Evolutionary conservation across 1,140 invertebrate species (phyloP), one percentile per base, ranked within the genome.

Genomic region (Lycorma delicatula): DNA sequence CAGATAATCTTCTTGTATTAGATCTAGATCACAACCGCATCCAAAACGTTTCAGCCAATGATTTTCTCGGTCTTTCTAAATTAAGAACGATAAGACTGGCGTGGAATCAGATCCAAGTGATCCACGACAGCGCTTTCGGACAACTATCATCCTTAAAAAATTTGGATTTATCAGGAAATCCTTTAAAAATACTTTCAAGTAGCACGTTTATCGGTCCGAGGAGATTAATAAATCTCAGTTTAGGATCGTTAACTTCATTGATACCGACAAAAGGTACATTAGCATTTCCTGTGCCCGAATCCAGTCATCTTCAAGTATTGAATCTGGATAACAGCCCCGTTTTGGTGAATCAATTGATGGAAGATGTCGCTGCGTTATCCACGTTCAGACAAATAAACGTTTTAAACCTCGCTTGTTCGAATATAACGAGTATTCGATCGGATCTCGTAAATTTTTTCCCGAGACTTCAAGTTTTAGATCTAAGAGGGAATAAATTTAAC

Each of bases 161-260:
- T 54, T 75, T 93, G 48, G 86, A 89, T 73, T 69, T 92, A 63
- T 90, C 88, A 4, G 77, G 83, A 66, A 90, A 91, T 73, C 85
- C 85, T 6, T 74, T 90, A 59, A 79, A 80, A 67, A 70, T 74
- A 54, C 72, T 90, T 38, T 75, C 81, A 1, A 77, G 79, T 23
- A 83, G 81, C 64, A 79, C 81, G 18, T 80, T 91, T 51, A 75
- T 77, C 54, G 83, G 84, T 3, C 80, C 86, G 25, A 68, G 75
- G 27, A 75, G 78, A 54, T 73, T 91, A 5, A 76, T 78, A 54
- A 75, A 79, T 58, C 73, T 91, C 57, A 78, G 82, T 49, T 74
- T 92, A 67, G 81, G 85, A 12, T 78, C 79, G 62, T 72, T 91
- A 34, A 77, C 77, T 59, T 75, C 77, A 1, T 65, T 77, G 22